phyloP scores from a whole-genome alignment of 1,140 invertebrate genomes.

The Drosophila teissieri region DNA sequence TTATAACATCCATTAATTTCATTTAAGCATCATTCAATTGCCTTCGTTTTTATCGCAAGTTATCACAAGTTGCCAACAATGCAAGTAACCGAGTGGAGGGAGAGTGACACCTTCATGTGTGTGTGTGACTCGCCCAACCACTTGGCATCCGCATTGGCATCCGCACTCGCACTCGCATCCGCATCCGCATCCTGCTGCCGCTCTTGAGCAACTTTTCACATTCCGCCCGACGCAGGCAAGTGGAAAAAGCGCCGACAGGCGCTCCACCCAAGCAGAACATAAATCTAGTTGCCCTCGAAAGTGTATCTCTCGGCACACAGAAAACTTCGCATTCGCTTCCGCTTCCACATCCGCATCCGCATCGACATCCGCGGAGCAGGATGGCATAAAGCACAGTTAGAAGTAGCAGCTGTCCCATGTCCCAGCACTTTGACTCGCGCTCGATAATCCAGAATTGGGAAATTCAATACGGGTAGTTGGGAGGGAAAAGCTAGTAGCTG shows the following conservation, averaged over 20 bases:
- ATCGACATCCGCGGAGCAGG: neutral
- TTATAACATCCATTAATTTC: slow-evolving; percentile 84
- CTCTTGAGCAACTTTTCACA: slow-evolving; percentile 62
- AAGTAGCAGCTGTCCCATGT: slow-evolving; percentile 37
- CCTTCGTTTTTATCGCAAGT: slow-evolving; percentile 76
- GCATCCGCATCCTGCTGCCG: neutral
- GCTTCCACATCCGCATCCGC: neutral
- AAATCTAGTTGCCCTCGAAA: slow-evolving; percentile 11
- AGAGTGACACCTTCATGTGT: neutral
- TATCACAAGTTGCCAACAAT: slow-evolving; percentile 67
- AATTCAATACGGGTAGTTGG: neutral
- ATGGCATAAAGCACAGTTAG: slow-evolving; percentile 51
- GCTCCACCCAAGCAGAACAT: neutral
- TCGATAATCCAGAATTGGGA: slow-evolving; percentile 37
- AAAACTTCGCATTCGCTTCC: neutral
- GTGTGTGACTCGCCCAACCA: neutral
- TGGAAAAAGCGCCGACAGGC: slow-evolving; percentile 52
- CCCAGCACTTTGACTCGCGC: slow-evolving; percentile 6
- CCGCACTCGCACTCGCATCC: neutral
- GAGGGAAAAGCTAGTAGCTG: neutral
- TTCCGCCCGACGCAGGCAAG: slow-evolving; percentile 53
- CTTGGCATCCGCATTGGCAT: neutral
- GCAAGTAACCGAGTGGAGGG: slow-evolving; percentile 34
- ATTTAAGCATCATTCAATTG: slow-evolving; percentile 83
- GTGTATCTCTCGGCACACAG: slow-evolving; percentile 4